Percentiles rank a stretch among this genome's conserved stretches.
These are phyloP conservation scores for Emydura subglobosa DNA, from an alignment of 2,113 vertebrate genomes.

Conservation along the genomic window DNA sequence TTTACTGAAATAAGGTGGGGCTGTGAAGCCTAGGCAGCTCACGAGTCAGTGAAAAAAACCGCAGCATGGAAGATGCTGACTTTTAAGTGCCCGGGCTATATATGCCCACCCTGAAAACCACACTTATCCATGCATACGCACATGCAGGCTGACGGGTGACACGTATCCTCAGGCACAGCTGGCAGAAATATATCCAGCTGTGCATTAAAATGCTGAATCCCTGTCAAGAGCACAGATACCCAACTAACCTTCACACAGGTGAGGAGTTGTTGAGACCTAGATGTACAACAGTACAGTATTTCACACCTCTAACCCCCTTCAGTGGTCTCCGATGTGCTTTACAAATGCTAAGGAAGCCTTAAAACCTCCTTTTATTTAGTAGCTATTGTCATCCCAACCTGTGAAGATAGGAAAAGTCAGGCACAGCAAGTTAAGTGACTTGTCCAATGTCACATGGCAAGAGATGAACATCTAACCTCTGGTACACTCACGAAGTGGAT, in stretches of 20 bases:
- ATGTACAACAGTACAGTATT: not conserved
- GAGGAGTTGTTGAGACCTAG: not conserved
- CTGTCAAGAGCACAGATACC: not conserved
- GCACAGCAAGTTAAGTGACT: not conserved
- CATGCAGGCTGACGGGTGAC: not conserved
- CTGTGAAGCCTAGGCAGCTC: not conserved
- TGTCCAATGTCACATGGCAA: not conserved
- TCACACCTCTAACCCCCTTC: not conserved
- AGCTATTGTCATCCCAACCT: not conserved
- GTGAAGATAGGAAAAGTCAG: not conserved
- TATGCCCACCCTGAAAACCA: not conserved
- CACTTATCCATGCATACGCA: too few relatives aligned
- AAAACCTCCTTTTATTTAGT: not conserved
- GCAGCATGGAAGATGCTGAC: not conserved
- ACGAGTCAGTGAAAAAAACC: not conserved
- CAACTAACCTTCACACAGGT: not conserved
- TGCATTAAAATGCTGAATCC: too few relatives aligned
- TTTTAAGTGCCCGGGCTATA: not conserved
- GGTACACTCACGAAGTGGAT: not conserved
- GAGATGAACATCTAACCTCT: not conserved
- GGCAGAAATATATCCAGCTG: not conserved
- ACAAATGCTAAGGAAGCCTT: not conserved
- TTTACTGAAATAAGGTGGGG: not conserved
- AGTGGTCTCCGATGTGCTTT: not conserved
- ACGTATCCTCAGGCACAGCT: not conserved